Base-by-base conservation (phyloP, 2,888 invertebrate species). In the Himalopsyche japonica region DNA sequence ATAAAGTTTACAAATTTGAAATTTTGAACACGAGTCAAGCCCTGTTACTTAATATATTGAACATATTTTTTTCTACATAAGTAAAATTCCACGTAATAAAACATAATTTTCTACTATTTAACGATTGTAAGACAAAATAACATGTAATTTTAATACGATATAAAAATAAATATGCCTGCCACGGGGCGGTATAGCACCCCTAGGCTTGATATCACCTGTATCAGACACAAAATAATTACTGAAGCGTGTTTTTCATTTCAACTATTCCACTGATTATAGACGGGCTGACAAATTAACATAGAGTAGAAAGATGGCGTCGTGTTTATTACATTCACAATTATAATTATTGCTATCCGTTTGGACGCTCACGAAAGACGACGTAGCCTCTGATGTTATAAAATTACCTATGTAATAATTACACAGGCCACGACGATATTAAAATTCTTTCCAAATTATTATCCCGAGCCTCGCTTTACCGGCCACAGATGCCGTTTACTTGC, bases 191-290 rank as follows among this genome's bases (percentile, higher is more conserved):
- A 24, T 37, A 3, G 30, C 20, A 43, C 20, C 37, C 18, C 20
- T 76, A 43, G 43, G 43, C 43, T 70, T 70, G 70, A 24, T 27
- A 12, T 70, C 70, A 70, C 70, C 70, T 70, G 70, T 70, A 70
- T 70, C 27, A 20, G 70, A 70, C 30, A 70, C 27, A 70, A 57
- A 70, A 49, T 82, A 80, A 84, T 81, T 81, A 84, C 78, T 27
- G 18, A 10, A 24, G 47, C 78, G 34, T 64, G 84, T 84, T 81
- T 77, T 84, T 24, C 43, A 43, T 77, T 77, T 77, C 77, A 20
- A 43, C 77, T 20, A 70, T 70, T 84, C 79, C 84, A 70, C 79
- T 84, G 84, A 84, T 84, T 84, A 82, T 81, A 81, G 84, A 81
- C 81, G 84, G 64, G 76, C 81, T 82, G 76, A 43, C 79, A 48